Conservation (phyloP, 1,140 invertebrate species). For the Meteorus sp. region DNA sequence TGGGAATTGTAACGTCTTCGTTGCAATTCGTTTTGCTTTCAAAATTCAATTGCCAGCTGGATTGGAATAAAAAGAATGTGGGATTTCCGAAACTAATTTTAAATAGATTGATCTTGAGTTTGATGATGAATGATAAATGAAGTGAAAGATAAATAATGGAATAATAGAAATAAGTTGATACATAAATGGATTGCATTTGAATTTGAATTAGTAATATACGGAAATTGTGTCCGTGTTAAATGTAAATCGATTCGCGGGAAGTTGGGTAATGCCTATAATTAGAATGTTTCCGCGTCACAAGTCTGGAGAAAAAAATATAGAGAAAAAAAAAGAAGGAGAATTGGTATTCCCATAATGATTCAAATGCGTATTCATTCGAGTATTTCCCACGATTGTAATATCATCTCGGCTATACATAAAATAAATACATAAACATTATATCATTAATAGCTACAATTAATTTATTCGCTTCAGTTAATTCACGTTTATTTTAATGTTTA, state of each 20-base stretch:
- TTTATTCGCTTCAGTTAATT: not conserved
- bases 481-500: no score
- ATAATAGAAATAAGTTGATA: no score
- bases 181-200: not conserved
- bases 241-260: constrained; percentile 20
- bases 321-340: no score
- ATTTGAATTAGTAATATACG: no score
- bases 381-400: constrained; percentile 10
- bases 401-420: no score
- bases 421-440: no score
- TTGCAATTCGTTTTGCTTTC: constrained; percentile 30
- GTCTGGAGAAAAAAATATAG: no score
- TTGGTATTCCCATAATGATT: constrained; percentile 22
- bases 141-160: not conserved
- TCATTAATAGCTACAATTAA: not conserved
- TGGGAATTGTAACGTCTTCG: constrained; percentile 27
- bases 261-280: constrained; percentile 22
- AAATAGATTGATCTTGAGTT: no score
- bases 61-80: not conserved
- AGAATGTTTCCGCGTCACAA: constrained; percentile 19
- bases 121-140: not conserved
- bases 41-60: constrained; percentile 28
- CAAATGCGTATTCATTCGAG: not conserved
- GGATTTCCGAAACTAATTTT: constrained; percentile 25
- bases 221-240: constrained; percentile 2